Evolutionary conservation across 2,888 invertebrate species (phyloP).

Genomic region (Amphipyra berbera): DNA sequence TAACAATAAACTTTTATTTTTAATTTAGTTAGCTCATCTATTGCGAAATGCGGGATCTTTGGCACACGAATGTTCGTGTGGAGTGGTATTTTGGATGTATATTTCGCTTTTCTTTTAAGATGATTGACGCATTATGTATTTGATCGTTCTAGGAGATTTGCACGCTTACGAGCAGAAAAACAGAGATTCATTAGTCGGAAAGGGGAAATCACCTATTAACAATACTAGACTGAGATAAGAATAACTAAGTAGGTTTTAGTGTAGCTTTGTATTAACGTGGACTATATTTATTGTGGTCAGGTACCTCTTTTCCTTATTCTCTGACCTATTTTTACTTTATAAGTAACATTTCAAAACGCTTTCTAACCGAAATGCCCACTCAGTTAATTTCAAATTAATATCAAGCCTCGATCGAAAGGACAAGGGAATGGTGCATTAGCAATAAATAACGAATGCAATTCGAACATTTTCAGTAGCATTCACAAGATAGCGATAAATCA

Average conservation of each 20-base stretch:
- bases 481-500: slow-evolving; percentile 57
- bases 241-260: too few relatives aligned
- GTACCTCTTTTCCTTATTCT: not conserved
- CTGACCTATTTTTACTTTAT: not conserved
- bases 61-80: slow-evolving; percentile 50
- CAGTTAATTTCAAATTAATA: slow-evolving; percentile 48
- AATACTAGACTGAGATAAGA: too few relatives aligned
- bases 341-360: slow-evolving; percentile 30
- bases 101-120: slow-evolving; percentile 30
- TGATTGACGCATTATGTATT: slow-evolving; percentile 1
- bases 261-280: too few relatives aligned
- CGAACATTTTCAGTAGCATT: slow-evolving; percentile 59
- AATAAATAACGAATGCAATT: slow-evolving; percentile 54
- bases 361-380: slow-evolving; percentile 25
- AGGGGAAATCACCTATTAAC: too few relatives aligned
- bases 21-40: slow-evolving; percentile 59
- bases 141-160: slow-evolving; percentile 3
- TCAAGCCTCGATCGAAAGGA: slow-evolving; percentile 49
- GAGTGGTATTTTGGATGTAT: slow-evolving; percentile 17
- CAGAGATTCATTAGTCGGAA: too few relatives aligned
- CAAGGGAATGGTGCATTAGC: slow-evolving; percentile 51
- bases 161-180: too few relatives aligned
- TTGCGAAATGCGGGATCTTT: slow-evolving; percentile 49
- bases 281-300: too few relatives aligned
- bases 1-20: slow-evolving; percentile 64